Evolutionary conservation across 1,140 invertebrate species (phyloP).

Genomic region (Tetranychus cinnabarinus): DNA sequence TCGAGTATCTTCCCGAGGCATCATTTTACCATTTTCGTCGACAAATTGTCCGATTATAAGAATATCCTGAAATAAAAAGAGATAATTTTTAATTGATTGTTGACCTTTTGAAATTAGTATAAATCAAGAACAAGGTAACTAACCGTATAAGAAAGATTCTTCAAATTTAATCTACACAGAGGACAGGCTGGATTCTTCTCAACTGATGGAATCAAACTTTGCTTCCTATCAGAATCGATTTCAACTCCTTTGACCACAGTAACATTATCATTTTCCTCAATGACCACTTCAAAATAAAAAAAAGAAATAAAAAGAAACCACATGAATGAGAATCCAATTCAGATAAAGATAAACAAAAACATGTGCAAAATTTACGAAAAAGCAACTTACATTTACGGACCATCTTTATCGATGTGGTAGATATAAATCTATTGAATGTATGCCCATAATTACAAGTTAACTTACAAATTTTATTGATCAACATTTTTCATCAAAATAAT

Average conservation of each 20-base stretch:
- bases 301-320: too few relatives aligned
- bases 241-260: conserved; percentile 34
- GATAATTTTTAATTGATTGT: neutral
- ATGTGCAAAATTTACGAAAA: too few relatives aligned
- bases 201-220: conserved; percentile 27
- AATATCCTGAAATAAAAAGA: conserved; percentile 37
- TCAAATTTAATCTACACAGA: conserved; percentile 38
- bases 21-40: conserved; percentile 47
- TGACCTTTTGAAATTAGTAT: neutral
- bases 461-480: too few relatives aligned
- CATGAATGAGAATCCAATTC: too few relatives aligned
- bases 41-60: conserved; percentile 71
- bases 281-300: too few relatives aligned
- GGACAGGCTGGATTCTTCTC: conserved; percentile 25
- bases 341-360: too few relatives aligned
- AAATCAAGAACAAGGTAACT: conserved; percentile 8
- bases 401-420: too few relatives aligned
- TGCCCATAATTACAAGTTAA: too few relatives aligned
- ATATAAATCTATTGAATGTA: too few relatives aligned
- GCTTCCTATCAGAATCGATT: conserved; percentile 30
- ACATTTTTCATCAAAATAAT: too few relatives aligned
- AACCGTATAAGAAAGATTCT: conserved; percentile 48
- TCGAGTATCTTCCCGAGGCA: conserved; percentile 49
- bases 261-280: conserved; percentile 28
- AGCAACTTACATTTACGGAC: too few relatives aligned